Evolutionary conservation across 2,113 vertebrate species (phyloP), one percentile per base, ranked within the genome.

Genomic region (Leiothrix lutea): DNA sequence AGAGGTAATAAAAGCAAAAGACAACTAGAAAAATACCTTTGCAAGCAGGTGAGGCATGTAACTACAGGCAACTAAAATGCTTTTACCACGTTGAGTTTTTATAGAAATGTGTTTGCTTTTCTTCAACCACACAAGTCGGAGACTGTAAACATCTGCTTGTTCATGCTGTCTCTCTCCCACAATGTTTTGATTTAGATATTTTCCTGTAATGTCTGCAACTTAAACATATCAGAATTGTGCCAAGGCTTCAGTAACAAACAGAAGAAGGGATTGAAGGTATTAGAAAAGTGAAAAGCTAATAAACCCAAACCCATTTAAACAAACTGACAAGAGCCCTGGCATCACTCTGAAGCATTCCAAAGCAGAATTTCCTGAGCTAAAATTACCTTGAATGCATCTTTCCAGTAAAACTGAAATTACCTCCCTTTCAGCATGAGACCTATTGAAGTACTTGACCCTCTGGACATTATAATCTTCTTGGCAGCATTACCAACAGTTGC

Each of bases 141-240:
- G 85, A 90, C 82, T 58, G 93, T 50, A 94, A 96, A 97, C 94
- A 95, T 93, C 94, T 93, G 92, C 77, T 96, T 60, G 3, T 72
- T 94, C 75, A 78, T 12, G 9, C 92, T 42, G 61, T 33, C 78
- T 90, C 87, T 91, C 93, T 84, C 93, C 90, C 82, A 96, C 94
- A 86, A n/a, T 95, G 90, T 95, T 97, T 94, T 93, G 64, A 81
- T 96, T 93, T 92, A 86, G 80, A 78, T 94, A 90, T 93, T 93
- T 90, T 86, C 92, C 85, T 92, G 82, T 74, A 88, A 88, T 14
- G 71, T 80, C 72, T 80, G 65, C 75, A 90, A 93, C 93, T 88
- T 80, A 83, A 97, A 93, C 88, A 96, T 64, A 78, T 12, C 82
- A 40, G 56, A 94, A 83, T 19, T 67, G 88, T 94, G 92, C 92